Evolutionary conservation across 2,113 vertebrate genomes (phyloP), one percentile per base, ranked within the genome.

Genomic region (Sinocyclocheilus rhinocerous): DNA sequence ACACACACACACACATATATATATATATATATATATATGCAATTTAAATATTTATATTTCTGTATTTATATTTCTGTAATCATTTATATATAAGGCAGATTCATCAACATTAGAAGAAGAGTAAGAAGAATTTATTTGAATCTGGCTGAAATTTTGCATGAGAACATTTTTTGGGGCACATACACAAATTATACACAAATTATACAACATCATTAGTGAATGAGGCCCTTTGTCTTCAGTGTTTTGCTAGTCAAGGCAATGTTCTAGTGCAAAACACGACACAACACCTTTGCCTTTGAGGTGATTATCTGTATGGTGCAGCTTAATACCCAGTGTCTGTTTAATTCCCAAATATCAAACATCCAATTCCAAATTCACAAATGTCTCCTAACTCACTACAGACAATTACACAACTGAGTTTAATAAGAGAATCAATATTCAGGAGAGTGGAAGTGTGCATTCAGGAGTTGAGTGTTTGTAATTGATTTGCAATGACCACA

Each of bases 371-470:
- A 82, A 85, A 80, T 84, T 83, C 80, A 75, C 81, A 77, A 48
- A 88, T 78, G 75, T 84, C 84, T 83, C 52, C 78, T 67, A 84
- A 84, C 65, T 88, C 45, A 76, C 63, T 7, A 84, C n/a, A 76
- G 85, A 79, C 80, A 67, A 76, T 86, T 84, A 80, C 45, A 67
- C 55, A 81, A 80, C 83, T 73, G 59, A 39, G 81, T 80, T 85
- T 89, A 94, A 95, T 94, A 93, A 93, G 90, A 4, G 86, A 86
- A 94, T 95, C 94, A 95, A 94, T 95, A 95, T 95, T 92, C 92
- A 94, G 93, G 91, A 89, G 88, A 89, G 88, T 81, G 84, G 89
- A 83, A 67, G 10, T 86, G 91, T 89, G 91, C 92, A 90, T 91
- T 88, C 91, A 84, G 92, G 90, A 90, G 93, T 92, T 91, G 92